These are phyloP conservation scores for Hirtodrosophila duncani DNA, from an alignment of 2,888 invertebrate genomes.

Conservation along the genomic window DNA sequence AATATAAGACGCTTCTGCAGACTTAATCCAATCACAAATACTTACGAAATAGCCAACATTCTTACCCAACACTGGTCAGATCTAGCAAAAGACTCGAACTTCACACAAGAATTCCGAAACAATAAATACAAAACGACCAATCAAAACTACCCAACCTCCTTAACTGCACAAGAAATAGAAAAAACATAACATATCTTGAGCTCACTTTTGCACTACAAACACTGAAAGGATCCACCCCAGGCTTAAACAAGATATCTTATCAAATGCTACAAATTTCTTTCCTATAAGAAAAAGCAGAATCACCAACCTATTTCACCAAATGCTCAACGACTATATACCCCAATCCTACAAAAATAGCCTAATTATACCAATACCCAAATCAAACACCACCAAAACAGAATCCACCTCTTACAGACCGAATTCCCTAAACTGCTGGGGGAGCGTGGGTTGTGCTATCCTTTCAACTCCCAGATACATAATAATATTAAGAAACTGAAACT, in stretches of 20 bases:
- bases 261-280: conserved; percentile 13
- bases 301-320: conserved; percentile 4
- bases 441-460: too few species aligned
- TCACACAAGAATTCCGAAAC: conserved; percentile 1
- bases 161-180: not conserved
- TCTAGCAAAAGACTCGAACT: not conserved
- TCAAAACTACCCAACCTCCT: too few species aligned
- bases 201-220: conserved; percentile 1
- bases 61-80: too few species aligned
- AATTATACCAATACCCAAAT: conserved; percentile 1
- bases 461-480: too few species aligned
- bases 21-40: too few species aligned
- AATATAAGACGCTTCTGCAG: too few species aligned
- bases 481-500: too few species aligned
- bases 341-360: conserved; percentile 17
- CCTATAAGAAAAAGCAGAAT: conserved; percentile 1
- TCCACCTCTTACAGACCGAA: too few species aligned
- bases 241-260: conserved; percentile 14
- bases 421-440: too few species aligned
- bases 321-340: conserved; percentile 7
- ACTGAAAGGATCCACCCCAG: conserved; percentile 8
- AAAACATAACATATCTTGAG: conserved; percentile 4
- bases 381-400: conserved; percentile 12
- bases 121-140: conserved; percentile 1
- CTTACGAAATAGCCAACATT: too few species aligned